Evolutionary conservation across 2,888 invertebrate genomes (phyloP), one percentile per base, ranked within the genome.

Genomic region (Synergus gifuensis): DNA sequence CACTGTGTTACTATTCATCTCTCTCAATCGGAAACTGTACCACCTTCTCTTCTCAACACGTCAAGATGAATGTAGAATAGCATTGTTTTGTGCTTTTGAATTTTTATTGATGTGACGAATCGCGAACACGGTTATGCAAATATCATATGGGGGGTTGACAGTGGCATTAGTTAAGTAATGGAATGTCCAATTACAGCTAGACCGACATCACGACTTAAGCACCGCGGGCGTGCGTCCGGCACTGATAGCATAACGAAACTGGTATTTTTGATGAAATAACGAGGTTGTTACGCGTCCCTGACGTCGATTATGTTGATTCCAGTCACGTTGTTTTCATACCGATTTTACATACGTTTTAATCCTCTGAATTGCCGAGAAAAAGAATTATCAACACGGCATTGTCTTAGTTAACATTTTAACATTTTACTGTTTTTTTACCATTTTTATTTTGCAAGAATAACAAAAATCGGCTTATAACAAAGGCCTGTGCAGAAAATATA

Each of bases 131-230:
- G 14, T 46, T 28, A 69, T 49, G 54, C 46, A 77, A 78, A 69
- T 76, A 76, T 8, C 46, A 54, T 60, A 64, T 63, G 36, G 58
- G 78, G 78, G 69, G 42, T 76, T 78, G 76, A 22, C 78, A 64
- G 79, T 73, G 76, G 73, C 77, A 82, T 82, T 79, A 80, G 79
- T 83, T 79, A 81, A 81, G 60, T 28, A 60, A 40, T 78, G 80
- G 80, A 82, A 80, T 80, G 82, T 80, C 79, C 83, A 83, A 82
- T 83, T 83, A 83, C 79, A 78, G 82, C 76, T 12, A 76, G 81
- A 81, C 58, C 78, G 54, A 12, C 64, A 46, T 77, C 78, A 80
- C 80, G 80, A 83, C 76, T 82, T 76, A 76, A 81, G 79, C 79
- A 79, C 79, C 76, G 76, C 69, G 54, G 54, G 69, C 69, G 67